Base-by-base conservation (phyloP, 2,797 vertebrate species). In the Pempheris klunzingeri region DNA sequence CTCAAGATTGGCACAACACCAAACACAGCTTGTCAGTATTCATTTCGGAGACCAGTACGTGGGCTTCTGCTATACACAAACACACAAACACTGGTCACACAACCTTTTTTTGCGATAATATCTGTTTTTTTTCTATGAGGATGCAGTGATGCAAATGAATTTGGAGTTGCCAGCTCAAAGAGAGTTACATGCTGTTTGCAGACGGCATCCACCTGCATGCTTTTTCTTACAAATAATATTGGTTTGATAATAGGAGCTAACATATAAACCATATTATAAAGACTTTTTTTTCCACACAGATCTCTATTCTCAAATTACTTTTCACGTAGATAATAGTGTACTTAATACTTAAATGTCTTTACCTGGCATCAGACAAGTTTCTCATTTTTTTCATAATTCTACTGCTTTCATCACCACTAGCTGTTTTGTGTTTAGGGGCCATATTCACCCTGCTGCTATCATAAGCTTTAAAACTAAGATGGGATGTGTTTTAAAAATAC, bases 1-100 rank as follows among this genome's bases (percentile, higher is more conserved):
- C 36, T 41, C 17, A 30, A 43, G 34, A 36, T 12, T 65, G 44
- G 70, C 59, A 63, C 22, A 8, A 57, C n/a, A 61, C n/a, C 63
- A 70, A 66, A 71, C 34, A 36, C 22, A 20, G n/a, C 50, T 58
- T 59, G 57, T 63, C 53, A 60, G 47, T 53, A 46, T 65, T 74
- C n/a, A 5, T 30, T 58, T 52, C 10, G 3, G 50, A 74, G 38
- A 60, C 17, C 2, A 62, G 34, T 22, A 22, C 41, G n/a, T 46
- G 72, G 18, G 46, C 43, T 18, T n/a, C 34, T 20, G 15, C 15
- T 22, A 20, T n/a, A 74, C 58, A 39, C 24, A 26, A 34, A 47
- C 11, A 30, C 18, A 46, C 28, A 62, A 11, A 26, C n/a, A 55
- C 28, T 11, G 41, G 17, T 57, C 22, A 46, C 18, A 36, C 26